These are phyloP conservation scores for Oreonectes daqikongensis DNA, from an alignment of 2,797 vertebrate species.

Conservation along the genomic window DNA sequence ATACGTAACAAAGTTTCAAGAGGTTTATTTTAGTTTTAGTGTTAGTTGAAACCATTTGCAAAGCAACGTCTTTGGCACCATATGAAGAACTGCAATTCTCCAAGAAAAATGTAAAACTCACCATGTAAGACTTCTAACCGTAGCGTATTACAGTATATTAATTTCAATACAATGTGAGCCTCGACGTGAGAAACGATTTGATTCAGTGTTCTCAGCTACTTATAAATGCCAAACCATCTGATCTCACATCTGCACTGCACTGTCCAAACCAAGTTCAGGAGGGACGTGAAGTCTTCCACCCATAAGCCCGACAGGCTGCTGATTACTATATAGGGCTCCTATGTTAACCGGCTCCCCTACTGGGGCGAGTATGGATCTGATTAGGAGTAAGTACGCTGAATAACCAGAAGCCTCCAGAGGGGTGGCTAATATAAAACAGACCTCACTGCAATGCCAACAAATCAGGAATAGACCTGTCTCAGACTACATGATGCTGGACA, in stretches of 20 bases:
- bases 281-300: constrained; percentile 17
- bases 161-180: not conserved
- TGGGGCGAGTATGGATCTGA: constrained; percentile 72
- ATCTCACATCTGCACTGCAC: constrained; percentile 57
- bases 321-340: constrained; percentile 44
- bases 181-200: constrained; percentile 20
- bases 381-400: constrained; percentile 66
- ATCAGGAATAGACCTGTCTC: constrained; percentile 66
- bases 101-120: not conserved
- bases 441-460: constrained; percentile 64
- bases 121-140: not conserved
- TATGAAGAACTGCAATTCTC: not conserved
- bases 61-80: not conserved
- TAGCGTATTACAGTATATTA: not conserved
- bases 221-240: constrained; percentile 59
- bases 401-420: constrained; percentile 67
- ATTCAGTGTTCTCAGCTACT: constrained; percentile 59
- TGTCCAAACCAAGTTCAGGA: constrained; percentile 48
- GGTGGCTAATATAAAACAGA: constrained; percentile 73
- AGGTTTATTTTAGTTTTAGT: not conserved
- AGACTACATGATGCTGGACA: constrained; percentile 46
- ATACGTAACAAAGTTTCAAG: no score
- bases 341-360: constrained; percentile 58
- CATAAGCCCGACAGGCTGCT: constrained; percentile 60
- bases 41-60: not conserved